Evolutionary conservation across 2,888 invertebrate species (phyloP), one percentile per base, ranked within the genome.

Genomic region (Odontothrips loti): DNA sequence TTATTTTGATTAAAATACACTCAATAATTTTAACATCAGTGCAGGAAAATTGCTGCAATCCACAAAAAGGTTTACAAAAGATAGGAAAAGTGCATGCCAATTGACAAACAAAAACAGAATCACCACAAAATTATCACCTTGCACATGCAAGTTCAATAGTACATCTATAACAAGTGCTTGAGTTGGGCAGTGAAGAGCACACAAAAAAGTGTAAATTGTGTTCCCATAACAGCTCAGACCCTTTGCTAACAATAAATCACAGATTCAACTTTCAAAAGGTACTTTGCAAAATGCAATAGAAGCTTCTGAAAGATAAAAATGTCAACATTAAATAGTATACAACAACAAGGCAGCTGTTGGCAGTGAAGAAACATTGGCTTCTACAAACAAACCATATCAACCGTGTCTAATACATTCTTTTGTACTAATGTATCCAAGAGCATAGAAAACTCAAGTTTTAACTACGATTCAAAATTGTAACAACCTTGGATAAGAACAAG

Each of bases 291-390:
- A 27, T 1, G 68, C 68, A 75, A 75, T 12, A 75, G 68, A 75
- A 27, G 27, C 68, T 75, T 75, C 27, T 75, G 27, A 75, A 75
- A 75, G 68, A 75, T 75, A 75, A 75, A 75, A n/a, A 75, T 75
- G 68, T 75, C 58, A 58, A 58, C 11, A 58, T 58, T 43, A 6
- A 43, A 58, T 58, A 58, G n/a, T 23, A 27, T 27, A 27, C 27
- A 75, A 75, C 23, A 27, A 23, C 12, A 75, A 75, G 68, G 68
- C 68, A 27, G 68, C 27, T 58, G 58, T 15, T 58, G 58, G 58
- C 58, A 58, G 8, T 27, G 8, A 23, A 27, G 27, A 75, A 27
- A 8, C 68, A 75, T 75, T 23, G 27, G 9, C 23, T 75, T 23
- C 23, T 27, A 27, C n/a, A 23, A 23, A n/a, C n/a, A 75, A 23